Base-by-base conservation (phyloP, 2,888 invertebrate species). In the Parelbella ahira region DNA sequence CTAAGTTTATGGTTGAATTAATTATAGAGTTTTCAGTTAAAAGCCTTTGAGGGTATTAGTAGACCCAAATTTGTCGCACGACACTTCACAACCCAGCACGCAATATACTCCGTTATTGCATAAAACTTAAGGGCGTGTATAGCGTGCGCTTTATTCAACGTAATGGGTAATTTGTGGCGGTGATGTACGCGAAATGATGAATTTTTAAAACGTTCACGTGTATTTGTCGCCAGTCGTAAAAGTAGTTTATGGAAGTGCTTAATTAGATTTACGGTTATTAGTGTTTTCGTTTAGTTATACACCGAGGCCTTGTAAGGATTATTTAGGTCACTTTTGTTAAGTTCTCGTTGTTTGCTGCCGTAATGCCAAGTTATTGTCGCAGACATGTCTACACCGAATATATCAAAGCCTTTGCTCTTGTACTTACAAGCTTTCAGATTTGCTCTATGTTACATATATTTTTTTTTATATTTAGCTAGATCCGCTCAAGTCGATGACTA, bases 1-100 rank as follows among this genome's bases (percentile, higher is more conserved):
- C 33, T 36, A 41, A 33, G 41, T 41, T 41, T 41, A 41, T 33
- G 41, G 41, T 41, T 41, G 33, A 41, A 41, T 41, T 41, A 41
- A 41, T 41, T 41, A 41, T 27, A 33, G 39, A 39, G 41, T 41
- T 41, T 41, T 41, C 41, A 41, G 33, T 33, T 33, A 27, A 33
- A 41, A 33, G 41, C 41, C 41, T 41, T 12, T 25, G 13, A 27
- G 33, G 41, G 41, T 21, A 20, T 34, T 21, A 27, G 34, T 7
- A 21, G 15, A 1, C 8, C 25, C 20, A 27, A 33, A 15, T 23
- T 11, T 8, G 34, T 38, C 44, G 12, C 8, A 9, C 15, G 12
- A 4, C 24, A 11, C 4, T 6, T 9, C 11, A 27, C 23, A 37
- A 23, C 21, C 2, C 2, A 3, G 7, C 8, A 4, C n/a, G 3